Percentiles rank a stretch among this genome's conserved stretches.
phyloP scores from a whole-genome alignment of 2,797 vertebrate species.

The Pseudopleuronectes americanus region DNA sequence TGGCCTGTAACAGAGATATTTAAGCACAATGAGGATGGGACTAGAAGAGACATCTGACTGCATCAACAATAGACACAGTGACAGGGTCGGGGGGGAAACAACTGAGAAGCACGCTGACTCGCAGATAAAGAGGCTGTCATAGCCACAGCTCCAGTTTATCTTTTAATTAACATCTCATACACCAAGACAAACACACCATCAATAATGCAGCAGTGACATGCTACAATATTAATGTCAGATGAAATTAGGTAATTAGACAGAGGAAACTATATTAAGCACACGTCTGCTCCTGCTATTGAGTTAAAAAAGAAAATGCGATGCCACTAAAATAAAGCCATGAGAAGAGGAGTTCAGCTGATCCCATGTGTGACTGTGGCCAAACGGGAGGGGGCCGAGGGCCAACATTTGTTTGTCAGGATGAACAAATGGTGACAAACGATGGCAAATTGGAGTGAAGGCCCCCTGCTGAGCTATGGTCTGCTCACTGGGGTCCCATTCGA shows the following conservation, averaged over 20 bases:
- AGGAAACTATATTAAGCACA: slow-evolving; percentile 59
- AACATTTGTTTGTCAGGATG: slow-evolving; percentile 74
- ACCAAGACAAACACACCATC: slow-evolving; percentile 71
- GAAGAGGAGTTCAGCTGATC: slow-evolving; percentile 67
- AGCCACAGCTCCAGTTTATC: slow-evolving; percentile 62
- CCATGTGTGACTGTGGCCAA: slow-evolving; percentile 61
- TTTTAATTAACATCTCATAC: slow-evolving; percentile 77
- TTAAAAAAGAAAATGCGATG: slow-evolving; percentile 25
- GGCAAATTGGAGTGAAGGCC: slow-evolving; percentile 85
- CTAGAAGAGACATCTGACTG: slow-evolving; percentile 39
- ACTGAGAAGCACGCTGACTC: slow-evolving; percentile 45
- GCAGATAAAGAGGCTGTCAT: slow-evolving; percentile 68
- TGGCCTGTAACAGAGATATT: slow-evolving; percentile 61
- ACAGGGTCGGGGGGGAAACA: slow-evolving; percentile 29
- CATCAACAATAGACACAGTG: slow-evolving; percentile 46
- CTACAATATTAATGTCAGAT: slow-evolving; percentile 77
- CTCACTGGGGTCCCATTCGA: slow-evolving; percentile 62
- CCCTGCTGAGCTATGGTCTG: slow-evolving; percentile 78
- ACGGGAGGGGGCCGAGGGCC: slow-evolving; percentile 62
- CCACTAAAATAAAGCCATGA: slow-evolving; percentile 43
- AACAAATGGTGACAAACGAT: slow-evolving; percentile 86
- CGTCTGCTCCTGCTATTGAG: slow-evolving; percentile 17
- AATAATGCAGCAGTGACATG: slow-evolving; percentile 73
- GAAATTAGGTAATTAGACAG: slow-evolving; percentile 70
- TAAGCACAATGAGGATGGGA: slow-evolving; percentile 39